A percentile compares a stretch with the other conserved stretches of the same genome.
phyloP scores from a whole-genome alignment of 1,140 invertebrate genomes.

The Harpegnathos saltator region DNA sequence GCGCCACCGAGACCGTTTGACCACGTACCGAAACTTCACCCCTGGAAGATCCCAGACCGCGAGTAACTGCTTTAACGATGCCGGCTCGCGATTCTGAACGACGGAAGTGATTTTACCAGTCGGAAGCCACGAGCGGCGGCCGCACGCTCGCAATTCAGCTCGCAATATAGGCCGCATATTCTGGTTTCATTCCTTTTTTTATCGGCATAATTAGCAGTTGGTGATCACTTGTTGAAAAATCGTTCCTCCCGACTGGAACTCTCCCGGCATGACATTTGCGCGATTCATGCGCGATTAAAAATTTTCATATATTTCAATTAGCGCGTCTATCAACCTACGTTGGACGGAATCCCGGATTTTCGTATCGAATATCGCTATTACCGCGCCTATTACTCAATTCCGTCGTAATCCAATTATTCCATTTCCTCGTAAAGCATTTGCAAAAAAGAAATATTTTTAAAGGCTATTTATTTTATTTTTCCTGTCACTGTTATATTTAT shows the following conservation, averaged over 20 bases:
- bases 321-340: not conserved
- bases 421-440: constrained; percentile 41
- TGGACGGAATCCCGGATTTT: not conserved
- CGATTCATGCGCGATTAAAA: not conserved
- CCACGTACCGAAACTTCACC: constrained; percentile 62
- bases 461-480: constrained; percentile 31
- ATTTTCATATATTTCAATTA: constrained; percentile 5
- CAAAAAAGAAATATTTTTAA: constrained; percentile 28
- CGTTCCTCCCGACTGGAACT: not conserved
- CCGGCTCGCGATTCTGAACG: constrained; percentile 11
- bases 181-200: not conserved
- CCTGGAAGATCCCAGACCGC: constrained; percentile 50
- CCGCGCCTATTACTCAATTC: constrained; percentile 15
- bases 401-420: constrained; percentile 28
- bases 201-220: not conserved
- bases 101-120: not conserved
- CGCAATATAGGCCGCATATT: not conserved
- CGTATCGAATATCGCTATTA: not conserved
- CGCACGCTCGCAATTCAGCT: not conserved
- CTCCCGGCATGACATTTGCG: not conserved
- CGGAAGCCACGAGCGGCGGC: not conserved
- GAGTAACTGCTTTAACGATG: constrained; percentile 59
- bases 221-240: not conserved
- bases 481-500: constrained; percentile 44
- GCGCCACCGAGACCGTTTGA: constrained; percentile 57